Conservation (phyloP, 2,113 vertebrate genomes). For the Ammodytes dubius region DNA sequence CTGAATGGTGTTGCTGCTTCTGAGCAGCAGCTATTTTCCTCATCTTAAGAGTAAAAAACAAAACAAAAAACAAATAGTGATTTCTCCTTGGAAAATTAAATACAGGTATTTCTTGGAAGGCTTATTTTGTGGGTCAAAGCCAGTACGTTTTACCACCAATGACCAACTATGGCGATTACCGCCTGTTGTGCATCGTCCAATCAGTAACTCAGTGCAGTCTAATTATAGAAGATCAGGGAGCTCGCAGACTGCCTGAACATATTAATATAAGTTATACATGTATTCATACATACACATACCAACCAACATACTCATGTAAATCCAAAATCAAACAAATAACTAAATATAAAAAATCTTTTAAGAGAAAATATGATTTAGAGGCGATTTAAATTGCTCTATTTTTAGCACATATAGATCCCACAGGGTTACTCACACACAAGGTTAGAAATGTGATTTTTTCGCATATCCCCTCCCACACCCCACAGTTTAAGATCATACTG, state of each 20-base stretch:
- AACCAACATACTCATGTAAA: too few species aligned
- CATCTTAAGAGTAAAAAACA: not conserved
- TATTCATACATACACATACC: not conserved
- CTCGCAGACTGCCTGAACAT: not conserved
- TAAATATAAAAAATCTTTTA: too few species aligned
- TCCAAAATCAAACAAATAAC: not conserved
- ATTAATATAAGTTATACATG: not conserved
- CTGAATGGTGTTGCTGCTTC: not conserved
- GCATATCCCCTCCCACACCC: too few species aligned
- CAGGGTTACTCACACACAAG: too few species aligned
- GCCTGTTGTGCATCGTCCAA: conserved; percentile 12
- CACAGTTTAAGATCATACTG: too few species aligned
- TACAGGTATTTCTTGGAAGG: not conserved
- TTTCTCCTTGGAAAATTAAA: not conserved
- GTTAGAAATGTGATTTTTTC: too few species aligned
- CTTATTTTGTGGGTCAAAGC: not conserved
- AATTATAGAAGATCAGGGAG: conserved; percentile 19
- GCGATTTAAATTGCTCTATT: too few species aligned
- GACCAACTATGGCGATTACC: conserved; percentile 5
- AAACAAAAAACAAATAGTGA: not conserved
- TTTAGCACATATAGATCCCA: too few species aligned
- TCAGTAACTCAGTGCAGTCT: conserved; percentile 11
- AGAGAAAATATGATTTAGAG: too few species aligned
- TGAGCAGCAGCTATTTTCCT: not conserved
- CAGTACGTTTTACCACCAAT: not conserved